Conservation (phyloP, 1,140 invertebrate species). For the Lepidostoma basale region DNA sequence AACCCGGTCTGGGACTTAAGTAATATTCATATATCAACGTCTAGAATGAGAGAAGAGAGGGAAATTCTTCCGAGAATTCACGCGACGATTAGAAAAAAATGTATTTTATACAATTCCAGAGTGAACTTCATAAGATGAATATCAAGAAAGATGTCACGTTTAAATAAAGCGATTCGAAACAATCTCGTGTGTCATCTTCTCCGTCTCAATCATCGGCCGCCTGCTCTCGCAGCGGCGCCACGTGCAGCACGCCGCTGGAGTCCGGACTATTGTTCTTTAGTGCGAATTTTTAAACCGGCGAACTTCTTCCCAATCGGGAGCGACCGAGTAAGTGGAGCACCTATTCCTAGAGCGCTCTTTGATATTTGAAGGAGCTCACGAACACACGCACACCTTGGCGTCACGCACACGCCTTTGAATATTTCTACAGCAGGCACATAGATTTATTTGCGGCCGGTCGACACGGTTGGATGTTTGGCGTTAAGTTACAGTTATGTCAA, state of each 20-base stretch:
- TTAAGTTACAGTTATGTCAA: slow-evolving; percentile 45
- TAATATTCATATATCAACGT: slow-evolving; percentile 15
- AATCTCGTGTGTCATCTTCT: too few species aligned
- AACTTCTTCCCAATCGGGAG: slow-evolving; percentile 33
- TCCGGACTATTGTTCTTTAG: too few species aligned
- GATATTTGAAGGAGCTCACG: slow-evolving; percentile 28
- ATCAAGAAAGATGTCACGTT: too few species aligned
- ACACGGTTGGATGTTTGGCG: slow-evolving; percentile 42
- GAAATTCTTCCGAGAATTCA: not conserved
- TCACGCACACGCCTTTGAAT: slow-evolving; percentile 6
- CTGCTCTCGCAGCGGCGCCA: too few species aligned
- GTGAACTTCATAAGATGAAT: too few species aligned
- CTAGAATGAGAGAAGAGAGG: not conserved
- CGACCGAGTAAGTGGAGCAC: slow-evolving; percentile 30
- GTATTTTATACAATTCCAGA: too few species aligned
- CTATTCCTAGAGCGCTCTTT: slow-evolving; percentile 40
- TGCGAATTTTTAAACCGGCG: not conserved
- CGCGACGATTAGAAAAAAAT: not conserved
- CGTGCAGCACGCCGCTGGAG: too few species aligned
- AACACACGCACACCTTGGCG: not conserved
- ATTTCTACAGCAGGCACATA: slow-evolving; percentile 35
- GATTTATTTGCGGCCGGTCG: slow-evolving; percentile 43
- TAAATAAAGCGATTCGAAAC: too few species aligned
- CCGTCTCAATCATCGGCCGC: too few species aligned
- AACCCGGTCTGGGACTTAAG: not conserved